Evolutionary conservation across 2,113 vertebrate species (phyloP), one percentile per base, ranked within the genome.

Genomic region (Lanius collurio): DNA sequence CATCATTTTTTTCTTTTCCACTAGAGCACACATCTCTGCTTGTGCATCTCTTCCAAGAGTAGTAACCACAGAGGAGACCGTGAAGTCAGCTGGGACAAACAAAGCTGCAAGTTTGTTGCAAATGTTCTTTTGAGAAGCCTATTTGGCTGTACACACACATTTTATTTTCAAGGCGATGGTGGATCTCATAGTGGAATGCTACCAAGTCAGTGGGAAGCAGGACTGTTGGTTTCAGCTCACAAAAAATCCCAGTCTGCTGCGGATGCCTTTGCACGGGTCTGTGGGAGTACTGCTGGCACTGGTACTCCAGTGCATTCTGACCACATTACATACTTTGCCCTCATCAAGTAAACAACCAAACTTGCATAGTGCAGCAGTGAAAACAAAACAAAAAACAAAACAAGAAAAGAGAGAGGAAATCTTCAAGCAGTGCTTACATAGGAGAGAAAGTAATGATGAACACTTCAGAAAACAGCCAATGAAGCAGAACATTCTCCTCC

Each of bases 291-390:
- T 87, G 75, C 71, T 93, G 86, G 87, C 91, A 20, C 77, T 73
- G 78, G 44, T 23, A 62, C 55, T 65, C 76, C 87, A 84, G 56
- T 76, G 94, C 93, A 79, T 94, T 96, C 95, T 88, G 78, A 93
- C 87, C 71, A 63, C 7, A 26, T 81, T 35, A 65, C 53, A 35
- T 59, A 80, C 39, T 93, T 88, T 93, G 90, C 88, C 92, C 85
- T 90, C 92, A 82, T 21, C 62, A 63, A 95, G 79, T 71, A 84
- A 96, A 97, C 94, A 96, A 97, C 80, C 50, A 93, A 81, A 60
- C 52, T 59, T 78, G 73, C 87, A 47, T 41, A 90, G 55, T 41
- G 37, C 69, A 89, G 71, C 33, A 83, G 44, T 35, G 56, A 69
- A 83, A 87, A 80, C 27, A 84, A 83, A 95, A 75, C 49, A 60